A percentile compares a stretch with the other conserved stretches of the same genome.
Evolutionary conservation across 2,113 vertebrate genomes (phyloP).

Genomic region (human (Homo sapiens)): DNA sequence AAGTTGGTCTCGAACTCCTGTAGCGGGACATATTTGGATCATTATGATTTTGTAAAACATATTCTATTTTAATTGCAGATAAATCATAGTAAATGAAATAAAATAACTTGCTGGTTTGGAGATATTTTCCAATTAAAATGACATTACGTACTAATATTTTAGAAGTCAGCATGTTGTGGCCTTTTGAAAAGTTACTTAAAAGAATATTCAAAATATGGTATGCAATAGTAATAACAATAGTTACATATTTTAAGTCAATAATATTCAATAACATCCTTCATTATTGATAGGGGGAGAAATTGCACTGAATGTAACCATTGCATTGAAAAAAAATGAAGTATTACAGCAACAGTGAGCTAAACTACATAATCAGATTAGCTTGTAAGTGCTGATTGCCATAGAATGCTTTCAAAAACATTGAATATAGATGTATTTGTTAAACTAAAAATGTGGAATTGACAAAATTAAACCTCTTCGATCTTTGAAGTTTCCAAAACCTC

Average conservation of each 20-base stretch:
- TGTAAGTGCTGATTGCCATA: conserved; percentile 74
- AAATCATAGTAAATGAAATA: background rate
- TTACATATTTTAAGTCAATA: conserved; percentile 29
- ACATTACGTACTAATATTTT: background rate
- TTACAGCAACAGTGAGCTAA: conserved; percentile 64
- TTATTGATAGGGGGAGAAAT: conserved; percentile 57
- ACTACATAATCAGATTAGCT: conserved; percentile 76
- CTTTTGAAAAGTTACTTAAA: background rate
- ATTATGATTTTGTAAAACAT: background rate
- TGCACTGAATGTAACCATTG: conserved; percentile 34
- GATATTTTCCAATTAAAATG: background rate
- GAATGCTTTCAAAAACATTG: conserved; percentile 67
- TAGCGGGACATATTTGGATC: background rate
- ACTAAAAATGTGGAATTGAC: conserved; percentile 73
- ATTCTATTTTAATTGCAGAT: background rate
- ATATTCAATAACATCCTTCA: conserved; percentile 56
- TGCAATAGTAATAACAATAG: background rate
- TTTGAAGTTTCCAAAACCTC: conserved; percentile 71
- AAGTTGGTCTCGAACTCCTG: too few relatives aligned
- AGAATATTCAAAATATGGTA: background rate
- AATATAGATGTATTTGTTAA: conserved; percentile 67
- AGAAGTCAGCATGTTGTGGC: background rate
- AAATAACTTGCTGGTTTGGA: background rate
- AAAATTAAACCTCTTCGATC: conserved; percentile 77
- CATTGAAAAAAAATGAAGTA: conserved; percentile 62